Evolutionary conservation across 2,797 vertebrate genomes (phyloP).

Genomic region (Acrossocheilus fasciatus): DNA sequence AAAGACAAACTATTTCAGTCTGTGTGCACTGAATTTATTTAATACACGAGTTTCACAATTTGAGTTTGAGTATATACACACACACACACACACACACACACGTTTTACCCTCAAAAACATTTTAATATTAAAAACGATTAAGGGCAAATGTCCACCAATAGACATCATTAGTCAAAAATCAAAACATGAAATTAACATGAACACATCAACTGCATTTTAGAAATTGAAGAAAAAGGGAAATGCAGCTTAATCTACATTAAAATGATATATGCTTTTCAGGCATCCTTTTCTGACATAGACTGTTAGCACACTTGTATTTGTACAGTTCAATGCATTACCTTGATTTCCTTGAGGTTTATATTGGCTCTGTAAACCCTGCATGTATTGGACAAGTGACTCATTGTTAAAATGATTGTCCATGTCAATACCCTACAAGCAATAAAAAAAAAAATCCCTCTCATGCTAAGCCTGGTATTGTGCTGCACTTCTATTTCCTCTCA

Average conservation of each 20-base stretch:
- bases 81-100: too few species aligned
- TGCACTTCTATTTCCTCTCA: constrained; percentile 50
- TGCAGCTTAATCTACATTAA: too few species aligned
- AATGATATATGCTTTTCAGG: not conserved
- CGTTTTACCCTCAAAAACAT: not conserved
- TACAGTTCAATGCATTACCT: not conserved
- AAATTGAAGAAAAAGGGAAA: too few species aligned
- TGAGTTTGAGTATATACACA: too few species aligned
- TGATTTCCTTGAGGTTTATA: not conserved
- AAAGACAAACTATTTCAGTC: too few species aligned
- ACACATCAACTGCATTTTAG: too few species aligned
- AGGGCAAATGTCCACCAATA: not conserved
- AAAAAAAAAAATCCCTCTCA: constrained; percentile 38
- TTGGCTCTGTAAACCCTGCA: constrained; percentile 17
- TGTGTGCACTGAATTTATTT: too few species aligned
- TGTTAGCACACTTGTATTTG: not conserved
- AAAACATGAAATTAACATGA: too few species aligned
- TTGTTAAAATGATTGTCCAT: constrained; percentile 22
- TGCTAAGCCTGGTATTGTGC: constrained; percentile 51
- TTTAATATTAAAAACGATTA: too few species aligned
- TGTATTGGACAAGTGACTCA: constrained; percentile 10
- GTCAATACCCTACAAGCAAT: constrained; percentile 52
- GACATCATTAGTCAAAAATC: not conserved
- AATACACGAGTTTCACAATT: too few species aligned
- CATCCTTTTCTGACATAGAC: not conserved